Base-by-base conservation (phyloP, 2,113 vertebrate species). In the Albula goreensis region DNA sequence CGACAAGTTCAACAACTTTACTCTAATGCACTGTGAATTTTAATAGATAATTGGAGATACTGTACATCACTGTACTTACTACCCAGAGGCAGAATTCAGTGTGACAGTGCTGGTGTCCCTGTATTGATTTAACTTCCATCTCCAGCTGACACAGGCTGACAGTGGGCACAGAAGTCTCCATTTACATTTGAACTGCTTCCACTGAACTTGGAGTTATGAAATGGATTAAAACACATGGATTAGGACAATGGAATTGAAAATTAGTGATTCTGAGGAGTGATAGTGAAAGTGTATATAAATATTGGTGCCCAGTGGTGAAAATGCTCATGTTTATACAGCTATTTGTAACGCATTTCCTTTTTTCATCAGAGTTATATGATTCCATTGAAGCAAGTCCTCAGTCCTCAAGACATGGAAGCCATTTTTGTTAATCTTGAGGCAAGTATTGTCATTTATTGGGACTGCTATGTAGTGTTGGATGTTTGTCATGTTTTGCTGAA, bases 391-490 rank as follows among this genome's bases (percentile, higher is more conserved):
- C 95, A 96, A 89, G 96, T 99, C 8, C 95, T 99, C 90, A 96
- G 92, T 87, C 95, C 96, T 0, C 96, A 96, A 0, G 98, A 99
- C 82, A 97, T 99, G 97, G 96, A 96, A 49, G 94, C 97, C 2
- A 96, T 99, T 91, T 99, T 99, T 90, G 97, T 99, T 91, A 99
- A 99, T 90, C 92, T 99, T 79, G 98, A 99, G 97, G 98, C 98
- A 90, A 91, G 94, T 87, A 22, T 3, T 1, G 31, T 41, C 31
- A 41, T 41, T 41, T 41, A 41, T 41, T 41, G 31, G 31, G 31
- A 41, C 31, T 41, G 31, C 31, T 41, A 41, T 41, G 31, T 41
- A 41, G 31, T 41, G 31, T 41, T 41, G 31, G 4, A 19, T 85
- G 11, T 25, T 22, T 5, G 12, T 78, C 15, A 52, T 49, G 5